phyloP scores from a whole-genome alignment of 2,113 vertebrate genomes.

The Hypomesus transpacificus region DNA sequence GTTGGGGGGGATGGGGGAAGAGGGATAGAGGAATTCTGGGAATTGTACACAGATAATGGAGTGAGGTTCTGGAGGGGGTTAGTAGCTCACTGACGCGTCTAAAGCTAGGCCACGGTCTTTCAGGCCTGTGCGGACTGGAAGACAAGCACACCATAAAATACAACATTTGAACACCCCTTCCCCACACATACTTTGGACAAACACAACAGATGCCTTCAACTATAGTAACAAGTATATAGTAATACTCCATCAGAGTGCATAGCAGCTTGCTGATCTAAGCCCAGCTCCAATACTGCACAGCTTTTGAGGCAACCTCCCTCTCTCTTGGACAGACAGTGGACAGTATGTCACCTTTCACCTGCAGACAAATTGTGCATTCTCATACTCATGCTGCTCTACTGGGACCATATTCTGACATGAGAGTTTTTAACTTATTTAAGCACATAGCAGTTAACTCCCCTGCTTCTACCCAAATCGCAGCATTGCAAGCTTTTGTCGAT shows the following conservation, averaged over 20 bases:
- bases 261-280: slow-evolving; percentile 1
- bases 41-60: slow-evolving; percentile 19
- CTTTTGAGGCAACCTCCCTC: neutral
- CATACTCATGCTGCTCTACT: slow-evolving; percentile 46
- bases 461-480: neutral
- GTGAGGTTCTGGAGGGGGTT: neutral
- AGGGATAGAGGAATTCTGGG: slow-evolving; percentile 6
- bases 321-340: neutral
- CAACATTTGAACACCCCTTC: neutral
- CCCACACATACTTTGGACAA: neutral
- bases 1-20: neutral
- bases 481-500: neutral
- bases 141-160: neutral
- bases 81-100: neutral
- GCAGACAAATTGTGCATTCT: slow-evolving; percentile 22
- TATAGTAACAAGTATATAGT: neutral
- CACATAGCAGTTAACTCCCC: neutral
- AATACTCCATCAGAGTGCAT: neutral
- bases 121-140: slow-evolving; percentile 2
- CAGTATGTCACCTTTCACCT: neutral
- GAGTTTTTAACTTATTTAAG: slow-evolving; percentile 9
- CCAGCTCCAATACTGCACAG: neutral
- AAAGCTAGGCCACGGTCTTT: neutral
- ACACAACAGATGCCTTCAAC: neutral
- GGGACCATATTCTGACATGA: slow-evolving; percentile 35